phyloP scores from a whole-genome alignment of 1,140 invertebrate species.

The Hypsibius dujardini region DNA sequence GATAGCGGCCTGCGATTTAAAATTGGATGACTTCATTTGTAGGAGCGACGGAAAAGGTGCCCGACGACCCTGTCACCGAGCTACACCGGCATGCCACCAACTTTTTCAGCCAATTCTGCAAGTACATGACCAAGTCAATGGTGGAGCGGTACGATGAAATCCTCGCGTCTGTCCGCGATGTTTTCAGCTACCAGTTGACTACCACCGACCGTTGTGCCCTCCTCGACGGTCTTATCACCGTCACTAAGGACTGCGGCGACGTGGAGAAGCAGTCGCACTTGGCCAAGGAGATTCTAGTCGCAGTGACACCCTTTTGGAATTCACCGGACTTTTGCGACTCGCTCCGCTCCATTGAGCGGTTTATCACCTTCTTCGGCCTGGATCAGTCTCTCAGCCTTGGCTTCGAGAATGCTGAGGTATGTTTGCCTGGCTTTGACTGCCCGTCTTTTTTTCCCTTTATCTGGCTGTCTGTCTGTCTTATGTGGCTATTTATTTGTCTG shows the following conservation, averaged over 20 bases:
- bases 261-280: not conserved
- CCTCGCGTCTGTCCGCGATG: not conserved
- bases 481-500: no score
- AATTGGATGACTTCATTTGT: no score
- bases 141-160: constrained; percentile 3
- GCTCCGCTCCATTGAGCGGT: not conserved
- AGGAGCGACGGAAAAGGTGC: no score
- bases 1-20: no score
- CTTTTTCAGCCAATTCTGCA: constrained; percentile 14
- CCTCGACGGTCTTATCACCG: constrained; percentile 6
- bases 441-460: no score
- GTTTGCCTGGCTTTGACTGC: no score
- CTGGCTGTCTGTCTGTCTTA: no score
- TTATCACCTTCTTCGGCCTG: constrained; percentile 11
- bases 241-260: constrained; percentile 15
- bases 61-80: not conserved
- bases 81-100: constrained; percentile 1
- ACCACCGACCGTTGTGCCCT: constrained; percentile 4
- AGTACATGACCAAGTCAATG: not conserved
- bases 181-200: not conserved
- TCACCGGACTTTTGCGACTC: not conserved
- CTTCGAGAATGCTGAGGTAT: not conserved
- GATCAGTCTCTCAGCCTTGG: not conserved
- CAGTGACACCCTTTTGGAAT: constrained; percentile 11
- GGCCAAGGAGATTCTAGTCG: not conserved